Conservation (phyloP, 2,797 vertebrate genomes). For the Natrix natrix region DNA sequence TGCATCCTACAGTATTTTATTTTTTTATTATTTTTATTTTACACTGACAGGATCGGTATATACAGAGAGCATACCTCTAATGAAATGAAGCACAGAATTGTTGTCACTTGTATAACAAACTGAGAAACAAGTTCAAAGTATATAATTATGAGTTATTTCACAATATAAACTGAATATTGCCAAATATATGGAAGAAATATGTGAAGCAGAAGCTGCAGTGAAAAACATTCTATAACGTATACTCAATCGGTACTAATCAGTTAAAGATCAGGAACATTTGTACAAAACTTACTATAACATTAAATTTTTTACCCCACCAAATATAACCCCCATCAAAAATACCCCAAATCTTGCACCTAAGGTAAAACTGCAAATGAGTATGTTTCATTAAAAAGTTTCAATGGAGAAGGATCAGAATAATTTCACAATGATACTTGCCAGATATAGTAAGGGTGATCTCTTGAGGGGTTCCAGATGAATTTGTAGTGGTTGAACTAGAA, state of each 20-base stretch:
- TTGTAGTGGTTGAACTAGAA: slow-evolving; percentile 69
- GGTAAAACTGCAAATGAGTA: neutral
- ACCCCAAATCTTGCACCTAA: neutral
- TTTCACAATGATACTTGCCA: slow-evolving; percentile 71
- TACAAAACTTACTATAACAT: neutral
- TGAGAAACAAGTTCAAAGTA: neutral
- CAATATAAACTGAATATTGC: neutral
- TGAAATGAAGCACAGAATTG: neutral
- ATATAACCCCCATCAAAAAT: neutral
- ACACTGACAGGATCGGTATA: neutral
- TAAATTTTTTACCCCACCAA: neutral
- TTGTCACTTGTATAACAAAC: neutral
- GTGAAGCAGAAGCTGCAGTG: neutral
- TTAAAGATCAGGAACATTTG: neutral
- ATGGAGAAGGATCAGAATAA: neutral
- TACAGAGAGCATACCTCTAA: neutral
- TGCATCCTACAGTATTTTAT: neutral
- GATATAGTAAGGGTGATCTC: slow-evolving; percentile 99
- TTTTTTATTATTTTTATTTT: too few species aligned
- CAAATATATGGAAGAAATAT: neutral
- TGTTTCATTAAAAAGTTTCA: neutral
- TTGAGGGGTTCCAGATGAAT: slow-evolving; percentile 79
- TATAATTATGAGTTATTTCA: neutral
- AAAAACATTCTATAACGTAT: neutral
- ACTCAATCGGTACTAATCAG: neutral